Evolutionary conservation across 92 coral and sea anemone genomes (phyloP), one percentile per base, ranked within the genome.

Genomic region (Meandrina meandrites): DNA sequence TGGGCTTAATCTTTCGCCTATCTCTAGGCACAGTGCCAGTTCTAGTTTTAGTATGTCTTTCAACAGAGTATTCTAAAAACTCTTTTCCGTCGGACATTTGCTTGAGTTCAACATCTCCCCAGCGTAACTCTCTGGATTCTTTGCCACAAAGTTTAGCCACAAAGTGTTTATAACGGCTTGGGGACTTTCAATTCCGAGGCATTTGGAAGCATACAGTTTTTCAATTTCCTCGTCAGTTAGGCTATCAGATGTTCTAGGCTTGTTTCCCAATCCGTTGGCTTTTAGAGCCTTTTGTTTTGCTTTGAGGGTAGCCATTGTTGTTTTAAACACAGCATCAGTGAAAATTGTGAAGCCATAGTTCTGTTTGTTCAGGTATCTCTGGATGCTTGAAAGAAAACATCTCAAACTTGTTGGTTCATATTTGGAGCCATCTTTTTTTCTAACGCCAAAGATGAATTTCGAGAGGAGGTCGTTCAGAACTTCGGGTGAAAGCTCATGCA

Each of bases 381-480:
- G 64, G 64, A 56, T 56, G 64, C 64, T 56, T 56, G 64, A 56
- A 56, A 56, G 64, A 56, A 69, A 69, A 28, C 36, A 36, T 69
- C 75, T 69, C 40, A 69, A 69, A 69, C 32, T 69, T 69, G 75
- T 69, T 28, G 75, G 75, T 69, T 69, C 36, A 12, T 69, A 69
- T 16, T 56, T 5, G n/a, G 64, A 56, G n/a, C 64, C 64, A 16
- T 56, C 21, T 56, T 56, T 56, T n/a, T 80, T 54, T 30, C 84
- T 32, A 53, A 80, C 0, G 4, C 51, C 70, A 80, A 80, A 80
- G 71, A 80, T 54, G 57, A 81, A 81, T 81, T 64, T 66, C 15
- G 78, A 81, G 66, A 35, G 76, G 34, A 62, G 50, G 19, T 81
- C 37, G 13, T 40, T 82, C 86, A 82, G 62, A 82, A 60, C 86